Evolutionary conservation across 2,888 invertebrate species (phyloP), one percentile per base, ranked within the genome.

Genomic region (Parnassius mnemosyne): DNA sequence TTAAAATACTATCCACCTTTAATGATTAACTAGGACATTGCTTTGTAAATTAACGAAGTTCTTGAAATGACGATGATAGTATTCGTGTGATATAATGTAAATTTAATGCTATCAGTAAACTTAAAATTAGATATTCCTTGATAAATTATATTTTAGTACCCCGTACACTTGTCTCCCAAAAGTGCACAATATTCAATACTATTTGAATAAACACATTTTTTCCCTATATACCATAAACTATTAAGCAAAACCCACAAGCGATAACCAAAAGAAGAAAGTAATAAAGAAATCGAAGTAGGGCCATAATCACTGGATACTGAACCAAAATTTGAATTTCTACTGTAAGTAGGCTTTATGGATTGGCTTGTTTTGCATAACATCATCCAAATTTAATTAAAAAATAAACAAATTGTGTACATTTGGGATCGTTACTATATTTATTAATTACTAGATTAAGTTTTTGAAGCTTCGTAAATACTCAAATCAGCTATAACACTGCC

Each of bases 81-180:
- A 78, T 84, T 83, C 75, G 87, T 87, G 89, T 89, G 89, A 89
- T 89, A 88, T 85, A 86, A 79, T 87, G 85, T 87, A 87, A 82
- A 85, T 84, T 81, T 79, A 76, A 79, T 78, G 80, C 77, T 79
- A 74, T 78, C 78, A 77, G 76, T 79, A 74, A 81, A 75, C 68
- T 67, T 65, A 68, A 58, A 57, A 64, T 16, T 67, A 63, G 62
- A 62, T 61, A 67, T 65, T 46, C 50, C 49, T 49, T 59, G 56
- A 59, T 63, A 63, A 63, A 63, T 63, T 63, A 63, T 59, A 52
- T 16, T 47, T 44, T 73, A 62, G 71, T 76, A 76, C 72, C 69
- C 66, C n/a, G 16, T 59, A 68, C 63, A 52, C 44, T 58, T 65
- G 76, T 77, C 79, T 87, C 86, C 85, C 84, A 87, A 88, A 87